Evolutionary conservation across 2,888 invertebrate genomes (phyloP).

Genomic region (Agrotis segetum): DNA sequence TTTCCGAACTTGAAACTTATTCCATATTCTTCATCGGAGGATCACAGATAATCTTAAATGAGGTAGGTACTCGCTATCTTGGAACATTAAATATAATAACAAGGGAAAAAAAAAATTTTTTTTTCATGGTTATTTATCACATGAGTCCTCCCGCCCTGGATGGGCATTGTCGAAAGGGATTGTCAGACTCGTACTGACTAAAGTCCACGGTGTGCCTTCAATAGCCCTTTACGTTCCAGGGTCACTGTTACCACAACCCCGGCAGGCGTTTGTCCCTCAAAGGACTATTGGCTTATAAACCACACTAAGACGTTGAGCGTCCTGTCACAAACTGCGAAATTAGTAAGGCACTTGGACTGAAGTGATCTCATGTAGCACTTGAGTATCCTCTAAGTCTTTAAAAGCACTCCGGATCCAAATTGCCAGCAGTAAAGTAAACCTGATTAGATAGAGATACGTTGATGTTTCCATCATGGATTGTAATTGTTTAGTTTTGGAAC

Average conservation of each 20-base stretch:
- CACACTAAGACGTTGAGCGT: background rate
- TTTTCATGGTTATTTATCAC: too few relatives aligned
- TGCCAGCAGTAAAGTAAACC: background rate
- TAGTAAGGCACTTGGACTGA: background rate
- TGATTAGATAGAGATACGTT: background rate
- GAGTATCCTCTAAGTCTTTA: background rate
- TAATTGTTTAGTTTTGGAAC: too few relatives aligned
- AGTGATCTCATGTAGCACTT: background rate
- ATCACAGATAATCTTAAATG: background rate
- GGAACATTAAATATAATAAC: background rate
- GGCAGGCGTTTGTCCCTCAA: too few relatives aligned
- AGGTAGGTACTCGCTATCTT: too few relatives aligned
- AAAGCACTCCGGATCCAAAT: background rate
- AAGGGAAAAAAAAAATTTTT: background rate
- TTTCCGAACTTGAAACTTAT: background rate
- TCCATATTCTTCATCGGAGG: background rate
- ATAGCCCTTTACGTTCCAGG: too few relatives aligned
- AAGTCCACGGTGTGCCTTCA: too few relatives aligned
- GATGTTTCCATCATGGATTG: background rate
- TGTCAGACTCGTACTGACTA: too few relatives aligned
- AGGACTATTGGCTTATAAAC: background rate
- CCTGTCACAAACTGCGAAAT: background rate
- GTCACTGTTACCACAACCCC: too few relatives aligned
- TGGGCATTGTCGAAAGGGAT: too few relatives aligned
- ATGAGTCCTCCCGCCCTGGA: too few relatives aligned